phyloP scores from a whole-genome alignment of 2,113 vertebrate genomes.

The Planiliza haematocheilus region DNA sequence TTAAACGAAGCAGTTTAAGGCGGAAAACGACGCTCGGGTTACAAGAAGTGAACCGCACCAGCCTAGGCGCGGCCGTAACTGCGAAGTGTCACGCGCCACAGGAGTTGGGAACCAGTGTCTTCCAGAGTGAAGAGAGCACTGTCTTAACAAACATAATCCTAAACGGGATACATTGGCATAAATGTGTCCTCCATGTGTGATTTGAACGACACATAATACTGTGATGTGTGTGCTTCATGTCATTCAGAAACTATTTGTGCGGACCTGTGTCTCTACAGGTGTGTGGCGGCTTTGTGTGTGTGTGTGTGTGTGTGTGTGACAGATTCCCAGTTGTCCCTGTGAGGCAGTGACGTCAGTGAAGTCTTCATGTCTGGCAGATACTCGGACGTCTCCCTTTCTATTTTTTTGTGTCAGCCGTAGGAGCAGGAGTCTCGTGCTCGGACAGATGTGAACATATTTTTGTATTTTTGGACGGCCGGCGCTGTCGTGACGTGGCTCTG shows the following conservation, averaged over 20 bases:
- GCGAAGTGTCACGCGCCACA: not conserved
- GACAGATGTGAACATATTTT: conserved; percentile 39
- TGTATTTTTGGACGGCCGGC: conserved; percentile 45
- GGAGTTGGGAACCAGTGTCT: conserved; percentile 66
- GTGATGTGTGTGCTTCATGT: conserved; percentile 78
- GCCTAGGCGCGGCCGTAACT: too few relatives aligned
- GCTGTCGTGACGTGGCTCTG: conserved; percentile 69
- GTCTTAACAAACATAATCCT: conserved; percentile 84
- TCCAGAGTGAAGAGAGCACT: conserved; percentile 82
- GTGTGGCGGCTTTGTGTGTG: conserved; percentile 63
- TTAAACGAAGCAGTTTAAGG: too few relatives aligned
- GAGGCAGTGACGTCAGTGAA: conserved; percentile 51
- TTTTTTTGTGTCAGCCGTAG: conserved; percentile 62
- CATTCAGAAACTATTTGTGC: conserved; percentile 67
- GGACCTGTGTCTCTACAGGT: conserved; percentile 65
- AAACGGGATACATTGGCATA: conserved; percentile 84
- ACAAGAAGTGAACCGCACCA: too few relatives aligned
- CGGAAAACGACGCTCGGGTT: too few relatives aligned
- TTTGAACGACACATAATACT: conserved; percentile 70
- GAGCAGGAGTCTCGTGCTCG: conserved; percentile 45
- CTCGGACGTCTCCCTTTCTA: conserved; percentile 41
- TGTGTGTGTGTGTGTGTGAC: conserved; percentile 26
- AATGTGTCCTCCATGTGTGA: conserved; percentile 82
- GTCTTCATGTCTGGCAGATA: conserved; percentile 51
- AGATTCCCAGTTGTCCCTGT: conserved; percentile 52